Base-by-base conservation (phyloP, 2,888 invertebrate genomes). In the Eucera pruinosa region DNA sequence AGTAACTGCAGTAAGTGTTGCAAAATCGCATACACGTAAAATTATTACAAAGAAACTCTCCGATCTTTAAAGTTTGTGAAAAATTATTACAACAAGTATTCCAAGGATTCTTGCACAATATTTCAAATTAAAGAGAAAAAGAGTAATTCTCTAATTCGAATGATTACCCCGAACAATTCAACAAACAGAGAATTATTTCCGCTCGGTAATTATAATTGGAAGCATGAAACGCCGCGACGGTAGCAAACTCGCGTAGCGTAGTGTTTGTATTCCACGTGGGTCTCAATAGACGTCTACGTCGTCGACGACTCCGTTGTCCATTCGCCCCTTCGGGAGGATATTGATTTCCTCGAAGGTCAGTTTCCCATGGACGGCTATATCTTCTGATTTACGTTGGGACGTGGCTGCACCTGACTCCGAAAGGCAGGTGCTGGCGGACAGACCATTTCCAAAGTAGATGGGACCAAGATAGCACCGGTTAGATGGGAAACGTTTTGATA, bases 281-380 rank as follows among this genome's bases (percentile, higher is more conserved):
- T 66, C 48, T 54, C 45, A 48, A 52, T 47, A 54, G 41, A 48
- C 47, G 41, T 54, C 54, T 50, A 30, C 47, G 62, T 55, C 67
- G 78, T 61, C 54, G 66, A 30, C 48, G 57, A 57, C 36, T 55
- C 25, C 65, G 67, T 58, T 45, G 71, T 50, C 58, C 62, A 50
- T 57, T 67, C 70, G 60, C 71, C 78, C 67, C 78, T 80, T 57
- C 60, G 65, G 72, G 80, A 60, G 61, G 78, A 87, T 89, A 89
- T 89, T 86, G 89, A 87, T 89, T 88, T 87, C 83, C 84, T 74
- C 72, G 80, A 86, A 88, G 86, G 84, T 89, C 84, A 85, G 81
- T 78, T 85, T 83, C 74, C 78, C 76, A 58, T 60, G 78, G 66
- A 69, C 55, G 58, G 36, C 45, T 65, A 70, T 75, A 66, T 77